These are phyloP conservation scores for Planiliza haematocheilus DNA, from an alignment of 2,113 vertebrate genomes.

Conservation along the genomic window DNA sequence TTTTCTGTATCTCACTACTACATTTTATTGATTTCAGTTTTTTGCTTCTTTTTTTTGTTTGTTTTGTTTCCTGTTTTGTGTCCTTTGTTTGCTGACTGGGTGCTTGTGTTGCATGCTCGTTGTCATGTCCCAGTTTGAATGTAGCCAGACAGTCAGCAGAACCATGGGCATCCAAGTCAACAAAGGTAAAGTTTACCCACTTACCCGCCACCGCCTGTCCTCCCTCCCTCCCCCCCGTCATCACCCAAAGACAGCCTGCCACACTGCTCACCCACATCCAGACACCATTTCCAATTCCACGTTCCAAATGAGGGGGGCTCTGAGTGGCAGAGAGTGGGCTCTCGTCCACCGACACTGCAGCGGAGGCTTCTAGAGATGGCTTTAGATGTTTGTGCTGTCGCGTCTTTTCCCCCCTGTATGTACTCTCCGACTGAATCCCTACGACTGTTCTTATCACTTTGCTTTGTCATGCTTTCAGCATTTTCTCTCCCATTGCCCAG, in stretches of 20 bases:
- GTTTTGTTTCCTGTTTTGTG: slow-evolving; percentile 53
- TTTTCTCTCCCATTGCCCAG: slow-evolving; percentile 12
- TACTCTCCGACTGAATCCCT: slow-evolving; percentile 13
- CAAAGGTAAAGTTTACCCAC: slow-evolving; percentile 82
- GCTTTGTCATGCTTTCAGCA: slow-evolving; percentile 21
- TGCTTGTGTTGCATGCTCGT: slow-evolving; percentile 80
- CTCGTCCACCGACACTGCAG: slow-evolving; percentile 36
- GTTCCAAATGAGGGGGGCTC: slow-evolving; percentile 42
- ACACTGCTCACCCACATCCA: slow-evolving; percentile 48
- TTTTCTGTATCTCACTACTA: slow-evolving; percentile 52
- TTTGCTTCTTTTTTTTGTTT: slow-evolving; percentile 40
- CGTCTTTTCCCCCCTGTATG: slow-evolving; percentile 20
- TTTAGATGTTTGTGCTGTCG: slow-evolving; percentile 40
- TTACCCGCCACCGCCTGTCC: slow-evolving; percentile 50
- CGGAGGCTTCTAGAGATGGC: slow-evolving; percentile 28
- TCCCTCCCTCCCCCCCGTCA: slow-evolving; percentile 12
- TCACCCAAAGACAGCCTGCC: slow-evolving; percentile 37
- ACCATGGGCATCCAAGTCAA: slow-evolving; percentile 77
- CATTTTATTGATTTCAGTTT: slow-evolving; percentile 63
- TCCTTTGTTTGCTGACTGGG: slow-evolving; percentile 70
- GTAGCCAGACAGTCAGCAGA: slow-evolving; percentile 82
- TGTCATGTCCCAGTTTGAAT: slow-evolving; percentile 83
- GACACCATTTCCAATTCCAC: slow-evolving; percentile 39
- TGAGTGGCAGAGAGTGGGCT: slow-evolving; percentile 45
- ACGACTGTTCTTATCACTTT: slow-evolving; percentile 18